phyloP scores from a whole-genome alignment of 2,113 vertebrate genomes.

The Halcyon malimbica region DNA sequence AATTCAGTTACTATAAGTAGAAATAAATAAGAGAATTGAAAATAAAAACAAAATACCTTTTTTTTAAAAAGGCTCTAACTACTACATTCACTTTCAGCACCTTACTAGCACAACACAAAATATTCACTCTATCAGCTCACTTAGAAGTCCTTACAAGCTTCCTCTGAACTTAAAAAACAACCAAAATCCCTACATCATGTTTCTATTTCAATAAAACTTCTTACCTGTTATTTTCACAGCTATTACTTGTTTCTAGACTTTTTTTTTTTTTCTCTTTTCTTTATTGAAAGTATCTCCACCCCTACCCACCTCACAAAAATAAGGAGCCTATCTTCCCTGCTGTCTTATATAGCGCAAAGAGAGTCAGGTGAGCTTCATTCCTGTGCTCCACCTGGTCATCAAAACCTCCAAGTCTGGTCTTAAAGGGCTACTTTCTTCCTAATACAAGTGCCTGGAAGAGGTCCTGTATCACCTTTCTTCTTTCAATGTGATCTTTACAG shows the following conservation, averaged over 20 bases:
- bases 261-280: background rate
- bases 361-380: background rate
- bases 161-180: accelerated
- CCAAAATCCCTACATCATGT: accelerated
- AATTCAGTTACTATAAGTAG: accelerated
- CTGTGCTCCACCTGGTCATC: background rate
- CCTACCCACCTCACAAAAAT: accelerated
- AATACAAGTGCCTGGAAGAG: background rate
- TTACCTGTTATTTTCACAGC: background rate
- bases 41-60: background rate
- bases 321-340: accelerated
- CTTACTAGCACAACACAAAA: background rate
- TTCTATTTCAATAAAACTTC: background rate
- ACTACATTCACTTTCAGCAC: background rate
- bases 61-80: background rate
- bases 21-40: accelerated
- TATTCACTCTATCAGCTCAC: accelerated
- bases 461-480: background rate
- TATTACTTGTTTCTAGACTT: too few relatives aligned
- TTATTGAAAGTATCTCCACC: accelerated
- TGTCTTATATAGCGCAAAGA: background rate
- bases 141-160: background rate
- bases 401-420: background rate
- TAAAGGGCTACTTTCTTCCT: background rate
- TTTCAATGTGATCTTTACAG: background rate